Conservation (phyloP, 2,888 invertebrate species). For the Hypsopygia costalis region DNA sequence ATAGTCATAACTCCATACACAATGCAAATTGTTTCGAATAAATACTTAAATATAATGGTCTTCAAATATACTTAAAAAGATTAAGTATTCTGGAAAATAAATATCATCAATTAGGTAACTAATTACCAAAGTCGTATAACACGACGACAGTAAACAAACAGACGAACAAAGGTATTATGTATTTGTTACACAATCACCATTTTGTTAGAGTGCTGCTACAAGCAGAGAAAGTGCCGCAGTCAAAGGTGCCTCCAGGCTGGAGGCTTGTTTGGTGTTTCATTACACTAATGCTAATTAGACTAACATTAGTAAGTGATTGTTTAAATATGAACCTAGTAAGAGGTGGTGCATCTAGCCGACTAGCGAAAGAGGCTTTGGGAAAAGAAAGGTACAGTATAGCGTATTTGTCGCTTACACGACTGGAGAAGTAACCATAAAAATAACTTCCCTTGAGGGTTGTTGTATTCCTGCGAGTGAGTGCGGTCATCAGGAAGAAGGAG, state of each 20-base stretch:
- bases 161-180: neutral
- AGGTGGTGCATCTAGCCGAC: no score
- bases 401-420: no score
- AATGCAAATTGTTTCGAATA: no score
- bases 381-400: no score
- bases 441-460: no score
- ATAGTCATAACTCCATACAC: no score
- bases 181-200: neutral
- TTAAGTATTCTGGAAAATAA: neutral
- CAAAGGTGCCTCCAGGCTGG: conserved; percentile 7
- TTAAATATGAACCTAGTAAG: no score
- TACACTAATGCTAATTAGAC: neutral
- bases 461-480: no score
- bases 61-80: neutral
- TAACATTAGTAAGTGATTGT: neutral
- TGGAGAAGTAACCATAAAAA: no score
- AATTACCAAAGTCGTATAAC: neutral
- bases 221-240: conserved; percentile 11
- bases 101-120: neutral
- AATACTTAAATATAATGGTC: no score
- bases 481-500: no score
- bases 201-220: conserved; percentile 1
- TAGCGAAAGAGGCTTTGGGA: no score
- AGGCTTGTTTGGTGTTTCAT: neutral
- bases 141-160: neutral